phyloP scores from a whole-genome alignment of 2,797 vertebrate species.

The Taeniopygia guttata region DNA sequence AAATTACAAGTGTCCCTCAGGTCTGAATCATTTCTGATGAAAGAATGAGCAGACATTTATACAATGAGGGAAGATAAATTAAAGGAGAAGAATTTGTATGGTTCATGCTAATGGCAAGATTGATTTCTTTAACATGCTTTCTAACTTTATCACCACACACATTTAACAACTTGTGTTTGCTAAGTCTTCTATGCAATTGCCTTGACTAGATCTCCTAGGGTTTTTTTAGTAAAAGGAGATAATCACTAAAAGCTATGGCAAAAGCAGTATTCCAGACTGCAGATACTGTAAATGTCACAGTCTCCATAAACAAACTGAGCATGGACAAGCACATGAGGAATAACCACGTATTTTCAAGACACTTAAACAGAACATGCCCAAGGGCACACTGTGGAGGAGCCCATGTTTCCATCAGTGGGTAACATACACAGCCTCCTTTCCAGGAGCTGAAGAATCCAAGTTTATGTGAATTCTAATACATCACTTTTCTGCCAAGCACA shows the following conservation, averaged over 20 bases:
- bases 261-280: constrained; percentile 15
- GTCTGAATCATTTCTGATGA: constrained; percentile 56
- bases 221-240: background rate
- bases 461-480: background rate
- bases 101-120: background rate
- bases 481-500: background rate
- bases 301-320: constrained; percentile 7
- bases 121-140: background rate
- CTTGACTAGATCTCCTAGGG: background rate
- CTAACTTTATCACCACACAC: background rate
- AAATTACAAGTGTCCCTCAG: constrained; percentile 41
- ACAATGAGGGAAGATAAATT: background rate
- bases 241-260: constrained; percentile 1
- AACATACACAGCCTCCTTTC: background rate
- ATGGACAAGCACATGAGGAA: constrained; percentile 3
- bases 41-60: constrained; percentile 12
- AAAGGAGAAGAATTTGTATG: background rate
- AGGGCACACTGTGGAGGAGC: constrained; percentile 2
- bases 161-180: background rate
- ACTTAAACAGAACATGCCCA: constrained; percentile 50
- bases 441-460: background rate
- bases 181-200: background rate
- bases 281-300: constrained; percentile 38
- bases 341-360: constrained; percentile 38
- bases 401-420: constrained; percentile 1